These are phyloP conservation scores for Acronicta leporina DNA, from an alignment of 2,888 invertebrate species.

Conservation along the genomic window DNA sequence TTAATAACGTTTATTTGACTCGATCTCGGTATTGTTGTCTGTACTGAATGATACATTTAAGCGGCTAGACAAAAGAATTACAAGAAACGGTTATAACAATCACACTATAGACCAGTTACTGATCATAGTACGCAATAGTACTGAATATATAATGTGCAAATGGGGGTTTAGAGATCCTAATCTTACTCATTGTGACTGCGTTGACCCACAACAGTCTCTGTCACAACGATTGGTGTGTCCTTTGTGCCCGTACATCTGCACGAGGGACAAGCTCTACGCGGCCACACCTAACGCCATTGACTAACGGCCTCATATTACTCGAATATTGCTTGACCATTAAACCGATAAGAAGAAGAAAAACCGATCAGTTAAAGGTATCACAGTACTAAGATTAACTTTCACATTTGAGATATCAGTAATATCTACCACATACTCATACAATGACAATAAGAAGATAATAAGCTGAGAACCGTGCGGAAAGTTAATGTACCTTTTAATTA, in stretches of 20 bases:
- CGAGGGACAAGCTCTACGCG: no score
- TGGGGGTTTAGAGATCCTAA: no score
- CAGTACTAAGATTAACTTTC: constrained; percentile 3
- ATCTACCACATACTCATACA: constrained; percentile 27
- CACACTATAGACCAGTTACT: constrained; percentile 29
- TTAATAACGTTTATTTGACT: neutral
- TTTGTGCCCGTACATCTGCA: no score
- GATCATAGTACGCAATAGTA: constrained; percentile 20
- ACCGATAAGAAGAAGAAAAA: no score
- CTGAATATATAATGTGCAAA: no score
- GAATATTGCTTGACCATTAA: no score
- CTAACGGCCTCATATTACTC: no score
- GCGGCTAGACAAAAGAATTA: neutral
- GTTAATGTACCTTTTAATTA: constrained; percentile 30
- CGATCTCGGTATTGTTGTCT: neutral
- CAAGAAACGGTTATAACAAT: constrained; percentile 34
- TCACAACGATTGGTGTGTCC: no score
- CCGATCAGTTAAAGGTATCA: constrained; percentile 9
- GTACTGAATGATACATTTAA: neutral
- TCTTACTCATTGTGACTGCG: no score
- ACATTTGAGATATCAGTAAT: constrained; percentile 11
- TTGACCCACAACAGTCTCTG: no score
- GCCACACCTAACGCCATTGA: no score
- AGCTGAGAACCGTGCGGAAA: constrained; percentile 24
- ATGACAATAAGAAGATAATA: constrained; percentile 21